These are phyloP conservation scores for Nomada fabriciana DNA, from an alignment of 2,888 invertebrate species.

Conservation along the genomic window DNA sequence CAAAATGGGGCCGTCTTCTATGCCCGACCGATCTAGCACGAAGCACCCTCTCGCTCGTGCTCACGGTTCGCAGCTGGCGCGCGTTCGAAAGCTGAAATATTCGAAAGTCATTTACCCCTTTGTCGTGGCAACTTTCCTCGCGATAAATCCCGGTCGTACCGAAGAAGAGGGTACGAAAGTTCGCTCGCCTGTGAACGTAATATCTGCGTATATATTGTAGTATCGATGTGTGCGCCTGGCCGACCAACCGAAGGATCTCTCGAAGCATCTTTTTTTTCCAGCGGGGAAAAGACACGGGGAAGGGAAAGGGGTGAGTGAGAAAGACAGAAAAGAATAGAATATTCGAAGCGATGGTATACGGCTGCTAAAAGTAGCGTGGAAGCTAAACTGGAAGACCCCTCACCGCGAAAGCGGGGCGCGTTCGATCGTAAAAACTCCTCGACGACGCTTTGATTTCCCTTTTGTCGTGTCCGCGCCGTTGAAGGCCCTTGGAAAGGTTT, in stretches of 20 bases:
- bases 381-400: conserved; percentile 44
- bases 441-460: conserved; percentile 74
- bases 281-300: conserved; percentile 34
- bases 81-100: conserved; percentile 53
- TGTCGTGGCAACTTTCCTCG: conserved; percentile 51
- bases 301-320: neutral
- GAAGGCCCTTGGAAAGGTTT: conserved; percentile 53
- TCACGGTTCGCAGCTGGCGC: conserved; percentile 47
- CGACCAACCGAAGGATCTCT: conserved; percentile 28
- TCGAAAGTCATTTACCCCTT: conserved; percentile 65
- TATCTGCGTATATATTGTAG: neutral
- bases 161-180: conserved; percentile 19
- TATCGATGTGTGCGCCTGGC: conserved; percentile 16
- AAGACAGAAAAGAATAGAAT: conserved; percentile 31
- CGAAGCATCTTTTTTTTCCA: conserved; percentile 41
- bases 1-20: conserved; percentile 48
- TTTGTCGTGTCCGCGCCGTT: conserved; percentile 61
- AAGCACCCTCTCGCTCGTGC: neutral
- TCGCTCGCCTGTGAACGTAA: neutral
- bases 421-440: conserved; percentile 73
- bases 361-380: conserved; percentile 58
- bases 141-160: conserved; percentile 49
- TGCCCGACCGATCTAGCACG: conserved; percentile 19
- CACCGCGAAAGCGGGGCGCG: conserved; percentile 63
- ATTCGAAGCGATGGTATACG: conserved; percentile 16